These are phyloP conservation scores for Zaprionus gabonicus DNA, from an alignment of 1,140 invertebrate genomes.

Conservation along the genomic window DNA sequence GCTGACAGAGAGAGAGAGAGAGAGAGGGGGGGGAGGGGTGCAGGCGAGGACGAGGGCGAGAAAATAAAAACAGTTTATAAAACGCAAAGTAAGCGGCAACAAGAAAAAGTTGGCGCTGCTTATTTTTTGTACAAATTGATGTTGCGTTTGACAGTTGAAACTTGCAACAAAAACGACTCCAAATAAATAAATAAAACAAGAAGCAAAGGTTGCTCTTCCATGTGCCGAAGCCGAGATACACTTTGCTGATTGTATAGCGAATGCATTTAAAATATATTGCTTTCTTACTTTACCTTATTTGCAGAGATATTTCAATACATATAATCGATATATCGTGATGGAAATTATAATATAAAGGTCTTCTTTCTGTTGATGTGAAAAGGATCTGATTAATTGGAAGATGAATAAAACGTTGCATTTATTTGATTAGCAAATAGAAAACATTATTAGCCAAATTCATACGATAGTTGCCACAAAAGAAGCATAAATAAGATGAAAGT, in stretches of 20 bases:
- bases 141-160: conserved; percentile 84
- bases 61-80: conserved; percentile 68
- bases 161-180: conserved; percentile 77
- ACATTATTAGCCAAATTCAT: too few species aligned
- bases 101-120: conserved; percentile 73
- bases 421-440: too few species aligned
- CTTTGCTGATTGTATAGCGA: background rate
- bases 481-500: background rate
- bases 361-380: too few species aligned
- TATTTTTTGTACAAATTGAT: conserved; percentile 83
- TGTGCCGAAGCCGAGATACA: background rate
- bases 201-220: conserved; percentile 8
- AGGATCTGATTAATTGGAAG: too few species aligned
- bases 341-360: too few species aligned
- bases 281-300: too few species aligned
- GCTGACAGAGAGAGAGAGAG: conserved; percentile 10
- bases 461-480: too few species aligned
- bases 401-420: too few species aligned
- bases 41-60: background rate
- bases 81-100: conserved; percentile 39
- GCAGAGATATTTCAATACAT: too few species aligned
- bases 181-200: conserved; percentile 75
- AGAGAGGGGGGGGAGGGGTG: background rate
- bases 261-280: background rate
- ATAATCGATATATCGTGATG: background rate